Evolutionary conservation across 2,888 invertebrate genomes (phyloP), one percentile per base, ranked within the genome.

Genomic region (Scrobipalpa atriplicella): DNA sequence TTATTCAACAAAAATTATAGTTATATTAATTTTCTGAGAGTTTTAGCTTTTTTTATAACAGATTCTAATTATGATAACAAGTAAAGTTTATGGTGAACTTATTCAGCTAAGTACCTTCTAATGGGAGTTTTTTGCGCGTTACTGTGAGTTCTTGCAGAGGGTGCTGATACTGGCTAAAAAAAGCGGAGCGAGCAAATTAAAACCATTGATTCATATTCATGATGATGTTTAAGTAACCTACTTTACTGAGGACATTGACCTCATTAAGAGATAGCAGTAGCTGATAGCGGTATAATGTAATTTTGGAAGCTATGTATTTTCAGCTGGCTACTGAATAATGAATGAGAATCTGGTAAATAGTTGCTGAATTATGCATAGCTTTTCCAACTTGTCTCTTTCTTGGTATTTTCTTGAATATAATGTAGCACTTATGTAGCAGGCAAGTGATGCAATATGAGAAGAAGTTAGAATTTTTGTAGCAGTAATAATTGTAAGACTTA

Each of bases 401-500:
- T 5, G 29, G 29, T 29, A 29, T 29, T 29, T 29, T 29, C 29
- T 29, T 2, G 29, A 5, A 29, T 29, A n/a, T n/a, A n/a, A n/a
- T n/a, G n/a, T n/a, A n/a, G n/a, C n/a, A n/a, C n/a, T n/a, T n/a
- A 29, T 63, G 52, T 64, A 52, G 38, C 58, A 58, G n/a, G 62
- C 54, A 21, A 21, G 54, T 56, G 13, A 21, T 21, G 13, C 2
- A 54, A 47, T 13, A n/a, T 19, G n/a, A 21, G n/a, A 43, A 21
- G 60, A 60, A 39, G 61, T 41, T 61, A 61, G 11, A 52, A 19
- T 16, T 38, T 29, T 52, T 47, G n/a, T 21, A n/a, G 6, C 36
- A 62, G 21, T 21, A 52, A 29, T 63, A n/a, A 52, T 38, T 19
- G 8, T 11, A 51, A 7, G 52, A 70, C 70, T 70, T 68, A 70